phyloP scores from a whole-genome alignment of 2,888 invertebrate genomes.

The Tenthredo scrophulariae region DNA sequence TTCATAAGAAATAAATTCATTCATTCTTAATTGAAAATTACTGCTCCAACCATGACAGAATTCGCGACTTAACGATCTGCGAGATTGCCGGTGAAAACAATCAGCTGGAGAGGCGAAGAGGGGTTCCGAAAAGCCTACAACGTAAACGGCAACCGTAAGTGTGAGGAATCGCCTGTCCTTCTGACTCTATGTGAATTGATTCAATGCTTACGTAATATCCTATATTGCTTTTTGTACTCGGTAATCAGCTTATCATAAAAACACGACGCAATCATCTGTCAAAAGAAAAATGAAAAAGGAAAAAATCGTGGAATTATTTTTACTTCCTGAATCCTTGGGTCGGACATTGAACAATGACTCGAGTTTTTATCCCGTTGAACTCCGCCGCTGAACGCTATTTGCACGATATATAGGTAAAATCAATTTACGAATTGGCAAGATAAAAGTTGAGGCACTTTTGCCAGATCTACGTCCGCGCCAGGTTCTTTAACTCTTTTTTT shows the following conservation, averaged over 20 bases:
- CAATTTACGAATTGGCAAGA: background rate
- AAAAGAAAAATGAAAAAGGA: background rate
- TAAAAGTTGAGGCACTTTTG: background rate
- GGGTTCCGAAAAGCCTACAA: background rate
- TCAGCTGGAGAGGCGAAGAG: background rate
- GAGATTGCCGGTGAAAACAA: background rate
- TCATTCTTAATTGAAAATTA: background rate
- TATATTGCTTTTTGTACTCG: background rate
- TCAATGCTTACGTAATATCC: background rate
- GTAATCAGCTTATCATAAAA: background rate
- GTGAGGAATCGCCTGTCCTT: too few relatives aligned
- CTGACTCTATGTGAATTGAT: too few relatives aligned
- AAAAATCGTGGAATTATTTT: background rate
- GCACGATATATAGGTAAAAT: background rate
- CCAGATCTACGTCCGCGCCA: background rate
- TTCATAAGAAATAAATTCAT: background rate
- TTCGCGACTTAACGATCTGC: background rate
- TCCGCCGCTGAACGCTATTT: background rate
- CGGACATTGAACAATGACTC: background rate
- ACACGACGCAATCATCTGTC: background rate
- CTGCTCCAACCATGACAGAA: background rate
- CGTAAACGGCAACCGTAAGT: too few relatives aligned
- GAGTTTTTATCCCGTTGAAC: background rate
- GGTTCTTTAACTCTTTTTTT: background rate
- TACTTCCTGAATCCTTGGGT: background rate